Evolutionary conservation across 1,140 invertebrate genomes (phyloP).

Genomic region (Antheraea pernyi): DNA sequence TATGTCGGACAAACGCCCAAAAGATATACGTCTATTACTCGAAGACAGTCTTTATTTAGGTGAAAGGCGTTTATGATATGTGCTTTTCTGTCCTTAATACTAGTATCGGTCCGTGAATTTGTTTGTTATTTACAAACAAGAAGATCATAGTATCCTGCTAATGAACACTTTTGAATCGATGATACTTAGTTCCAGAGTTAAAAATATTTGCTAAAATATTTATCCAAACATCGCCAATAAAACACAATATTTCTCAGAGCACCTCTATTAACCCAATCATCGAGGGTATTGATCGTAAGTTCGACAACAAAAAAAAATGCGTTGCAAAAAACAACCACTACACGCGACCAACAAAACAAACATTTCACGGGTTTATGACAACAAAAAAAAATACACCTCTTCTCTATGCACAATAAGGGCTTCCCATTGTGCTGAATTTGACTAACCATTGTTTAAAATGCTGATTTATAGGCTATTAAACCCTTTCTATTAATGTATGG

Average conservation of each 20-base stretch:
- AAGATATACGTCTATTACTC: no score
- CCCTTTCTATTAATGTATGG: slow-evolving; percentile 75
- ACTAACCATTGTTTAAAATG: slow-evolving; percentile 75
- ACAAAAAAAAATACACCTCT: slow-evolving; percentile 51
- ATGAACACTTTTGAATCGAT: no score
- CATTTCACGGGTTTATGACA: slow-evolving; percentile 72
- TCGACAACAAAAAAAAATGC: slow-evolving; percentile 31
- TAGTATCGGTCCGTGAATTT: no score
- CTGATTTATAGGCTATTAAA: slow-evolving; percentile 79
- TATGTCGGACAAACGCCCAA: no score
- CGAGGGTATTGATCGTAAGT: slow-evolving; percentile 54
- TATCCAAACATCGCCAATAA: neutral
- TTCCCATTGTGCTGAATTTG: slow-evolving; percentile 68
- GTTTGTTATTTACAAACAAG: no score
- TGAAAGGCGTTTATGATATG: no score
- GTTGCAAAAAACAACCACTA: slow-evolving; percentile 48
- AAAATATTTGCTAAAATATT: slow-evolving; percentile 38
- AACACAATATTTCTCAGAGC: slow-evolving; percentile 22
- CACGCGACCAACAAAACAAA: slow-evolving; percentile 68
- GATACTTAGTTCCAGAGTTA: neutral
- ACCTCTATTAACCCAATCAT: slow-evolving; percentile 35
- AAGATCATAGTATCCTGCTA: no score
- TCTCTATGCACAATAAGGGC: slow-evolving; percentile 53
- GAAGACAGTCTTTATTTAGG: no score
- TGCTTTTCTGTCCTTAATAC: no score